Base-by-base conservation (phyloP, 2,797 vertebrate genomes). In the Muscicapa comitata region DNA sequence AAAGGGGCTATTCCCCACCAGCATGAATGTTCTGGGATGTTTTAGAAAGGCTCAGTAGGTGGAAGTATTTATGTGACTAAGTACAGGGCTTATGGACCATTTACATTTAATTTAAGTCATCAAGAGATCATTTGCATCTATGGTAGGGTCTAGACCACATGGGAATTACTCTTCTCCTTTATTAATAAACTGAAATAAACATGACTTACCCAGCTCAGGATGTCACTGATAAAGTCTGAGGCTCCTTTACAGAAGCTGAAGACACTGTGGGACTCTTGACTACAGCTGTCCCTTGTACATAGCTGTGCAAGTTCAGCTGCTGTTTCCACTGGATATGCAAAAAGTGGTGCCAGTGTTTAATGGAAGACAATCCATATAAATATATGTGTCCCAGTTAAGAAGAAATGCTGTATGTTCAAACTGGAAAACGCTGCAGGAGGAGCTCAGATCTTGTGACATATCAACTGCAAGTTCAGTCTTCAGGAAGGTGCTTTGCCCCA, bases 161-260 rank as follows among this genome's bases (percentile, higher is more conserved):
- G 20, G 33, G 48, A 94, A 67, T 91, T 48, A 51, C 20, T 73
- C 45, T 85, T 48, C 47, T 93, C 8, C 47, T 72, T 68, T 55
- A 76, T 67, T 68, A 76, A 73, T 20, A 62, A 88, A 73, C 29
- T 68, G 66, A 90, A 90, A 71, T 55, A 88, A 86, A 75, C 26
- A 66, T n/a, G 16, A 43, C 15, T 85, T 73, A 48, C 59, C 59
- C 75, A 83, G 42, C 53, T 79, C 50, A 73, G 57, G 57, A 33
- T 24, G 45, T 35, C 53, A 63, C 17, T 82, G 75, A 82, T 66
- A 38, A 35, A 68, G 58, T 40, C 9, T 48, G 71, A 79, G 67
- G 40, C 5, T 62, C 53, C 31, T 73, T 58, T 61, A 54, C 9
- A 25, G 40, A 59, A 75, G n/a, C 7, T 55, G 26, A 75, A 48